Conservation (phyloP, 2,888 invertebrate species). For the Phania funesta region DNA sequence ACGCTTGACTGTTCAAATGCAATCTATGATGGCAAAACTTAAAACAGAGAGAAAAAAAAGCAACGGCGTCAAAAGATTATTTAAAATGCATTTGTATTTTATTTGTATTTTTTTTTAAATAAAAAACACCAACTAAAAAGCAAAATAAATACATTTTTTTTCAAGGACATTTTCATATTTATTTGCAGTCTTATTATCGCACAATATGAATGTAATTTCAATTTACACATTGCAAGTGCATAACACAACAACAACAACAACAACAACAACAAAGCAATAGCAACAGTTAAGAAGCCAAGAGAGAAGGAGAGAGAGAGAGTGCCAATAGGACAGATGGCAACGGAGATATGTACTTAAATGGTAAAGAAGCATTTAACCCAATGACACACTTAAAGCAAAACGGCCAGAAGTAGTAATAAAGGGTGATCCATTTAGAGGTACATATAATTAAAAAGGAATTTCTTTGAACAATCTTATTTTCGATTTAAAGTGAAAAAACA, state of each 20-base stretch:
- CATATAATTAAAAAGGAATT: too few species aligned
- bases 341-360: too few species aligned
- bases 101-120: not conserved
- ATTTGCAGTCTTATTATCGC: slow-evolving; percentile 63
- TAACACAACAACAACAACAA: not conserved
- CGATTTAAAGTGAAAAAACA: too few species aligned
- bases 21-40: slow-evolving; percentile 43
- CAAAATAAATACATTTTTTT: slow-evolving; percentile 20
- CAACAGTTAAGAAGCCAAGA: not conserved
- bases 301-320: not conserved
- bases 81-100: slow-evolving; percentile 40
- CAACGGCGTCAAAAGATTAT: slow-evolving; percentile 57
- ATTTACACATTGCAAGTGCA: slow-evolving; percentile 49
- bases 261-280: not conserved
- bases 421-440: not conserved
- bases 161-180: slow-evolving; percentile 63
- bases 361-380: not conserved
- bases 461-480: too few species aligned
- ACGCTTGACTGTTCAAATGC: slow-evolving; percentile 46
- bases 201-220: slow-evolving; percentile 46
- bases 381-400: not conserved
- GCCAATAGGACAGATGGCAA: not conserved
- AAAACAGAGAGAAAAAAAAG: slow-evolving; percentile 18
- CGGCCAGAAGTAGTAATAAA: not conserved
- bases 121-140: not conserved